Evolutionary conservation across 2,113 vertebrate genomes (phyloP).

Genomic region (Gymnarchus niloticus): DNA sequence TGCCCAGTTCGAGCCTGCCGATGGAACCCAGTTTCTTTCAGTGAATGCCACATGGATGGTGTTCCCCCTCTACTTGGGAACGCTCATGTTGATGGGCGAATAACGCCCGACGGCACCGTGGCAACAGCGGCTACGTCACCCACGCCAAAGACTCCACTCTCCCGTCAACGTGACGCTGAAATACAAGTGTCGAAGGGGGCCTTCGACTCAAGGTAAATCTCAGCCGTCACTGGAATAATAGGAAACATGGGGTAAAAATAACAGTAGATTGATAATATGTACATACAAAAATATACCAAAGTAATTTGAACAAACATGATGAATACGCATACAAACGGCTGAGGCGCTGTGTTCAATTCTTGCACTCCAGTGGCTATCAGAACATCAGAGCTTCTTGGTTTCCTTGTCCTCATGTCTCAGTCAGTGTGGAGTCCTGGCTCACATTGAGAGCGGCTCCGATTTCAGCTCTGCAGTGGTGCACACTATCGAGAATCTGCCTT

Average conservation of each 20-base stretch:
- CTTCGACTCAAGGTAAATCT: conserved; percentile 38
- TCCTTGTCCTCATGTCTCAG: conserved; percentile 26
- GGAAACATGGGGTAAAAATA: conserved; percentile 47
- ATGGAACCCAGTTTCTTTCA: neutral
- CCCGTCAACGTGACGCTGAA: conserved; percentile 36
- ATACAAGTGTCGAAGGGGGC: conserved; percentile 32
- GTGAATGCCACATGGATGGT: neutral
- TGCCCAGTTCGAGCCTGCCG: neutral
- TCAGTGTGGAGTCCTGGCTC: conserved; percentile 24
- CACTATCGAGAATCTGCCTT: conserved; percentile 6
- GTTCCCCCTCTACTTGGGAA: neutral
- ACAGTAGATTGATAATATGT: conserved; percentile 51
- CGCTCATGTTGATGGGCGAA: neutral
- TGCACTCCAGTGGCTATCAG: conserved; percentile 32
- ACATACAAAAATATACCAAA: conserved; percentile 76
- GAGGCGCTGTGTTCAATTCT: conserved; percentile 21
- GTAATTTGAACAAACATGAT: conserved; percentile 57
- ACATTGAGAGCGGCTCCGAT: conserved; percentile 23
- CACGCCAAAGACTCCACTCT: conserved; percentile 26
- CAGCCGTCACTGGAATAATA: conserved; percentile 36
- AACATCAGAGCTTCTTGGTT: conserved; percentile 35
- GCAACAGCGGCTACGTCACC: neutral
- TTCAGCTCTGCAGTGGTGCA: conserved; percentile 28
- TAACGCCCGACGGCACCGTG: neutral
- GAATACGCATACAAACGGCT: conserved; percentile 47